Evolutionary conservation across 2,888 invertebrate species (phyloP).

Genomic region (Tipula confusa): DNA sequence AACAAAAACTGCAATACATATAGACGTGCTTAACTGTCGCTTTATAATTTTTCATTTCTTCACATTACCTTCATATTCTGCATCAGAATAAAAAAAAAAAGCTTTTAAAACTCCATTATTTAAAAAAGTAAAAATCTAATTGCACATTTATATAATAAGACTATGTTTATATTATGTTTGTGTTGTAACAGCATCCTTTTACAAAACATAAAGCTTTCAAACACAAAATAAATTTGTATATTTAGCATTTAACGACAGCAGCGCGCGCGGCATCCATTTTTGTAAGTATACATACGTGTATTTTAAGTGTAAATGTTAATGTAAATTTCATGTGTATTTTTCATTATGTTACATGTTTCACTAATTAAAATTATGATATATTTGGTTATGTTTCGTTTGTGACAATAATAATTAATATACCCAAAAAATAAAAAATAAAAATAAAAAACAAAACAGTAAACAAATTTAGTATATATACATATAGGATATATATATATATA

Average conservation of each 20-base stretch:
- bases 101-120: not conserved
- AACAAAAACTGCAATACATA: not conserved
- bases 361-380: not conserved
- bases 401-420: not conserved
- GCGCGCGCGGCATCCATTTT: not conserved
- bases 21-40: not conserved
- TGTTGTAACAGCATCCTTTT: not conserved
- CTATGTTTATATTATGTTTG: not conserved
- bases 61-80: not conserved
- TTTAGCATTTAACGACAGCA: not conserved
- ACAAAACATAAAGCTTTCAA: not conserved
- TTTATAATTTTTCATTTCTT: not conserved
- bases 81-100: not conserved
- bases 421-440: not conserved
- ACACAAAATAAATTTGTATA: not conserved
- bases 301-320: not conserved
- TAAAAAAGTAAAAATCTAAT: not conserved
- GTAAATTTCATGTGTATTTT: not conserved
- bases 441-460: not conserved
- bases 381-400: not conserved
- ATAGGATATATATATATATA: no score
- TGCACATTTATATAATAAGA: not conserved
- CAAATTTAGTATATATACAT: not conserved
- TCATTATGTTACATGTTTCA: not conserved
- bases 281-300: not conserved